Percentiles rank a stretch among this genome's conserved stretches.
phyloP scores from a whole-genome alignment of 1,140 invertebrate species.

The Hylaeus anthracinus region DNA sequence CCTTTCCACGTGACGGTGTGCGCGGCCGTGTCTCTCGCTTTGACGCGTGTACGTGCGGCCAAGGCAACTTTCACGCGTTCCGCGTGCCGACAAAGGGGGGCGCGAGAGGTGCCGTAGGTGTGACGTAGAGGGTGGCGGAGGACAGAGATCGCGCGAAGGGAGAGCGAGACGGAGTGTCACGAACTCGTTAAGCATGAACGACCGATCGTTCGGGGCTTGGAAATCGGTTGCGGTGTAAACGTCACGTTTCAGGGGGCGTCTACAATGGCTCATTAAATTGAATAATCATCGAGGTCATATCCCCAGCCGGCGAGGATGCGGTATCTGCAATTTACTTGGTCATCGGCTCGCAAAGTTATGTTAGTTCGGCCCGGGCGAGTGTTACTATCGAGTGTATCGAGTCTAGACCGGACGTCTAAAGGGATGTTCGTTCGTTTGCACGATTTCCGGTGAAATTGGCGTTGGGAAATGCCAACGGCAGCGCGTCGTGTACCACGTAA shows the following conservation, averaged over 20 bases:
- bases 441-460: not conserved
- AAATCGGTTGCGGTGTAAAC: constrained; percentile 70
- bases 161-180: constrained; percentile 17
- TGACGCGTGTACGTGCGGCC: not conserved
- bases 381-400: constrained; percentile 31
- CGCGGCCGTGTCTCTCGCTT: not conserved
- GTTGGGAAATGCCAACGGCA: no score
- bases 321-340: constrained; percentile 65
- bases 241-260: constrained; percentile 71
- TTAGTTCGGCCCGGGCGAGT: constrained; percentile 24
- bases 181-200: constrained; percentile 65
- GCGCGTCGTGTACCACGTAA: no score
- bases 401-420: not conserved
- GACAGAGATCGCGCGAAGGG: not conserved
- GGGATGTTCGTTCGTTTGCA: not conserved
- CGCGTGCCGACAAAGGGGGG: not conserved
- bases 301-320: constrained; percentile 42
- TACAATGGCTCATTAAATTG: constrained; percentile 73
- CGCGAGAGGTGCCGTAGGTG: not conserved
- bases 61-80: constrained; percentile 15
- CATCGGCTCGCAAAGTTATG: constrained; percentile 50
- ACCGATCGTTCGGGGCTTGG: constrained; percentile 50
- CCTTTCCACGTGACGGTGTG: constrained; percentile 23
- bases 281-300: constrained; percentile 71
- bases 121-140: not conserved